These are phyloP conservation scores for Nothoprocta perdicaria DNA, from an alignment of 2,113 vertebrate genomes.

Conservation along the genomic window DNA sequence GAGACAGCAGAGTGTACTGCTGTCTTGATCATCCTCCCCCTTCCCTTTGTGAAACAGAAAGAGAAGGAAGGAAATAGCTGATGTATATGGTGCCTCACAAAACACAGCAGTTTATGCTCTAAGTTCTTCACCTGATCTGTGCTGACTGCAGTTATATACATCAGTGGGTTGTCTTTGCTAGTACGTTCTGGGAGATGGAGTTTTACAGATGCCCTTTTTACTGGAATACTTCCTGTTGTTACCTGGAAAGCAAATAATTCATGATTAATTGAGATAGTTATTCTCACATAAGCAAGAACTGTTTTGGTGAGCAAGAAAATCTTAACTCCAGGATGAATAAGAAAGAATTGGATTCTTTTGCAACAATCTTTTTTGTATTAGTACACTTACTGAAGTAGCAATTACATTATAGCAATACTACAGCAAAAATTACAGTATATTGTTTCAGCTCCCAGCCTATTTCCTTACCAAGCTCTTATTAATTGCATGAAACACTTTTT, in stretches of 20 bases:
- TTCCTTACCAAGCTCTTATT: background rate
- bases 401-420: background rate
- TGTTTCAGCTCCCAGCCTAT: background rate
- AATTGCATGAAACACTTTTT: background rate
- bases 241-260: conserved; percentile 71
- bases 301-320: background rate
- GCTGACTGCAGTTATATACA: conserved; percentile 84
- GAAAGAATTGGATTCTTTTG: background rate
- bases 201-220: conserved; percentile 81
- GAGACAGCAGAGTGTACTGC: background rate
- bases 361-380: background rate
- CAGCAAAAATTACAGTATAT: background rate
- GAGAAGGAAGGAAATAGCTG: background rate
- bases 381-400: background rate
- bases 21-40: background rate
- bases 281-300: background rate
- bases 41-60: background rate
- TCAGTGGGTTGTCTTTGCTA: conserved; percentile 81
- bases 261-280: background rate
- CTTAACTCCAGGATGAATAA: background rate
- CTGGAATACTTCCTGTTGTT: conserved; percentile 82
- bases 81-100: background rate
- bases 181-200: conserved; percentile 83
- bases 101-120: background rate
- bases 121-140: conserved; percentile 75